Percentiles rank a stretch among this genome's conserved stretches.
Evolutionary conservation across 2,113 vertebrate species (phyloP).

Genomic region (Plectropomus leopardus): DNA sequence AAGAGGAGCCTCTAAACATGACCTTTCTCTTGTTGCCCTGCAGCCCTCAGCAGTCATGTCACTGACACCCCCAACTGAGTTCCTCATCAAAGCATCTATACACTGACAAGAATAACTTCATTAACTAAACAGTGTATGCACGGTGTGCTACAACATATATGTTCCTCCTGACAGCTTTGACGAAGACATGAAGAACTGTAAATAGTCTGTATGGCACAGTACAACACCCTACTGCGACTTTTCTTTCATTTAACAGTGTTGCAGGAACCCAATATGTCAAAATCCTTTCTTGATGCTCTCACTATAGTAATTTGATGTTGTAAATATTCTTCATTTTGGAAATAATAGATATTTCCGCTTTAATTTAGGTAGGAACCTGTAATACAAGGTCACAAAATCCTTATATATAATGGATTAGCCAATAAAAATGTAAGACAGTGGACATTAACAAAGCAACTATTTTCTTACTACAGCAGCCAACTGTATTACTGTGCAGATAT

Average conservation of each 20-base stretch:
- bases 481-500: too few species aligned
- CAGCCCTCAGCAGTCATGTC: not conserved
- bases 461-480: too few species aligned
- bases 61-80: not conserved
- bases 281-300: not conserved
- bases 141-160: not conserved
- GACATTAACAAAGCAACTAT: not conserved
- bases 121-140: conserved; percentile 6
- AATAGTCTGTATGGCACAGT: not conserved
- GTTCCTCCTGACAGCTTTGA: not conserved
- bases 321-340: not conserved
- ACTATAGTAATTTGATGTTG: not conserved
- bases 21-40: not conserved
- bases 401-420: not conserved
- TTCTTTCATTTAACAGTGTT: not conserved
- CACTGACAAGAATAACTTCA: conserved; percentile 3
- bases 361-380: not conserved
- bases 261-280: not conserved
- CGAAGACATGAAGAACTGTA: not conserved
- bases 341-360: not conserved
- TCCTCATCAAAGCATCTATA: conserved; percentile 15
- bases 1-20: not conserved
- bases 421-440: not conserved
- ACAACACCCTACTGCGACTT: not conserved
- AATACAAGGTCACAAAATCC: not conserved